Evolutionary conservation across 2,797 vertebrate genomes (phyloP).

Genomic region (Falco biarmicus): DNA sequence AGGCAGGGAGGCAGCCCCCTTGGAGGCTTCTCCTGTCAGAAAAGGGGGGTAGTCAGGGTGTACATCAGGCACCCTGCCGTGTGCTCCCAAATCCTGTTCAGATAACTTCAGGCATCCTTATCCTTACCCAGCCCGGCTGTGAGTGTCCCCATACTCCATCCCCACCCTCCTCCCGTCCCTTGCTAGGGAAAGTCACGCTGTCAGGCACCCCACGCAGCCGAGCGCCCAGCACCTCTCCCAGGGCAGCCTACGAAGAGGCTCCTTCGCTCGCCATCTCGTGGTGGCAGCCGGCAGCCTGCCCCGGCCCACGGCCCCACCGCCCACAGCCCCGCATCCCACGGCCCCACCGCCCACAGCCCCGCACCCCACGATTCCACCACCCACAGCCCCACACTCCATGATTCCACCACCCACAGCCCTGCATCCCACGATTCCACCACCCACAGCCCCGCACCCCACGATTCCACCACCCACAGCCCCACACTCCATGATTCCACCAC

Average conservation of each 20-base stretch:
- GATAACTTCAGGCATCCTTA: neutral
- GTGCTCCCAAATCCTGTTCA: neutral
- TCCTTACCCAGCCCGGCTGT: neutral
- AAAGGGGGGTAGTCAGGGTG: rapidly evolving
- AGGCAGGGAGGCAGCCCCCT: no score
- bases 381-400: no score
- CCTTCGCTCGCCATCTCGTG: conserved; percentile 69
- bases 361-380: no score
- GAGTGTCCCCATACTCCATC: rapidly evolving
- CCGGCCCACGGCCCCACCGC: neutral
- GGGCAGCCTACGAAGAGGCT: neutral
- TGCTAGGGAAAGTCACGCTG: rapidly evolving
- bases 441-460: no score
- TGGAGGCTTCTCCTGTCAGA: rapidly evolving
- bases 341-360: neutral
- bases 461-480: no score
- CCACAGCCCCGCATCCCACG: neutral
- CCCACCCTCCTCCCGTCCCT: neutral
- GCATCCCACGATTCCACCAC: neutral
- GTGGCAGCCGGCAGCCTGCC: conserved; percentile 19
- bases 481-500: rapidly evolving
- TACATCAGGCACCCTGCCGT: rapidly evolving
- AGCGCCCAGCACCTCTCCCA: neutral
- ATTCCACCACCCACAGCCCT: no score
- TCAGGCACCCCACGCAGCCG: rapidly evolving